phyloP scores from a whole-genome alignment of 2,113 vertebrate genomes.

The Cyanoramphus novaezelandiae region DNA sequence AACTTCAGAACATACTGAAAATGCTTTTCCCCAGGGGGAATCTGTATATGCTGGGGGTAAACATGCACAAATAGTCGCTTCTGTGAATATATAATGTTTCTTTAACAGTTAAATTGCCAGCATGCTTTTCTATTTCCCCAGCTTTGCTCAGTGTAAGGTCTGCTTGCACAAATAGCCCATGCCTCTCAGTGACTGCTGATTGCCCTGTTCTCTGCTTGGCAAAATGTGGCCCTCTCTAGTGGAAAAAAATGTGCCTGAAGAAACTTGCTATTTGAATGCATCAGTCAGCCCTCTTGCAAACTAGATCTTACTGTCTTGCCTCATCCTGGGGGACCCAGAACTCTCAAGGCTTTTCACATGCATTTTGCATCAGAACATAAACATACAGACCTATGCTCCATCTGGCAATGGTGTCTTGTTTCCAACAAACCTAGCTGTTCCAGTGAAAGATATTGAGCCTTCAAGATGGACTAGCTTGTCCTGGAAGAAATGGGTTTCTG shows the following conservation, averaged over 20 bases:
- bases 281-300: not conserved
- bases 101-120: not conserved
- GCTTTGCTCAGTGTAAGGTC: not conserved
- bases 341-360: not conserved
- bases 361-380: not conserved
- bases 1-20: not conserved
- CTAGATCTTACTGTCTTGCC: not conserved
- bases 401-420: not conserved
- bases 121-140: not conserved
- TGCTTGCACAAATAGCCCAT: not conserved
- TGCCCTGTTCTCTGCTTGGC: conserved; percentile 11
- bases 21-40: not conserved
- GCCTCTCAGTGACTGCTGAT: not conserved
- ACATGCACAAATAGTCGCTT: not conserved
- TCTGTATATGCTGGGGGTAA: not conserved
- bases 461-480: not conserved
- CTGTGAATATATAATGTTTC: not conserved
- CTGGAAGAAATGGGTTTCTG: not conserved
- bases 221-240: not conserved
- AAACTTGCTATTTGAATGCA: not conserved
- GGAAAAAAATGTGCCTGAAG: not conserved
- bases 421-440: not conserved
- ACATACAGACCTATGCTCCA: not conserved
- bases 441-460: not conserved
- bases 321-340: not conserved